These are phyloP conservation scores for Dicentrarchus labrax DNA, from an alignment of 2,113 vertebrate species.

Conservation along the genomic window DNA sequence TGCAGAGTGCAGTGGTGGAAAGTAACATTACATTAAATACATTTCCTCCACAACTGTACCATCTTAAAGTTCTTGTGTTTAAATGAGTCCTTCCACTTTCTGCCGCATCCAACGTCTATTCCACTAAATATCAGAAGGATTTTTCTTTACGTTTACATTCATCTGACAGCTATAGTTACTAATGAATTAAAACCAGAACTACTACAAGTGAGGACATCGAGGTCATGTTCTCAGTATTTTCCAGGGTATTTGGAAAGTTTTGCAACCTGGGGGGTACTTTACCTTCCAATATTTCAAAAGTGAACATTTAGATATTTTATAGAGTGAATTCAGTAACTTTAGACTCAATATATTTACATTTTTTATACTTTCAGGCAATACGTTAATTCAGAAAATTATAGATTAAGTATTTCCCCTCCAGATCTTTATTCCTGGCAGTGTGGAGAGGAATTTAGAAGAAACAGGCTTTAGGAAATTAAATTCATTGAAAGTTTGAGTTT, in stretches of 20 bases:
- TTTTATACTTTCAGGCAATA: conserved; percentile 3
- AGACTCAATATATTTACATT: not conserved
- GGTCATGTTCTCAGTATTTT: not conserved
- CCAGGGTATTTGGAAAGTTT: not conserved
- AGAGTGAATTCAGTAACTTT: not conserved
- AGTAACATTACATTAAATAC: not conserved
- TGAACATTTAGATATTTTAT: not conserved
- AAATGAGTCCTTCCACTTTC: not conserved
- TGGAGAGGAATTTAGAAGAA: not conserved
- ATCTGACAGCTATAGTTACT: not conserved
- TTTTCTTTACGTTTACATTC: not conserved
- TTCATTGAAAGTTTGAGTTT: too few species aligned
- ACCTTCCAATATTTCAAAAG: not conserved
- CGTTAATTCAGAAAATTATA: not conserved
- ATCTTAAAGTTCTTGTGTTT: not conserved
- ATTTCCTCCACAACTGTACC: conserved; percentile 6
- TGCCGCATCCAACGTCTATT: not conserved
- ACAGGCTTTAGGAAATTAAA: not conserved
- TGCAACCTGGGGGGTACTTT: not conserved
- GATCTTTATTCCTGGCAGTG: not conserved
- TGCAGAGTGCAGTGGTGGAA: not conserved
- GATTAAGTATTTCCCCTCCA: not conserved
- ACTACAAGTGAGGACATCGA: not conserved
- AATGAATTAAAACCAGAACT: not conserved
- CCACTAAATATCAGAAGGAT: not conserved